Evolutionary conservation across 2,113 vertebrate species (phyloP), one percentile per base, ranked within the genome.

Genomic region (Upupa epops): DNA sequence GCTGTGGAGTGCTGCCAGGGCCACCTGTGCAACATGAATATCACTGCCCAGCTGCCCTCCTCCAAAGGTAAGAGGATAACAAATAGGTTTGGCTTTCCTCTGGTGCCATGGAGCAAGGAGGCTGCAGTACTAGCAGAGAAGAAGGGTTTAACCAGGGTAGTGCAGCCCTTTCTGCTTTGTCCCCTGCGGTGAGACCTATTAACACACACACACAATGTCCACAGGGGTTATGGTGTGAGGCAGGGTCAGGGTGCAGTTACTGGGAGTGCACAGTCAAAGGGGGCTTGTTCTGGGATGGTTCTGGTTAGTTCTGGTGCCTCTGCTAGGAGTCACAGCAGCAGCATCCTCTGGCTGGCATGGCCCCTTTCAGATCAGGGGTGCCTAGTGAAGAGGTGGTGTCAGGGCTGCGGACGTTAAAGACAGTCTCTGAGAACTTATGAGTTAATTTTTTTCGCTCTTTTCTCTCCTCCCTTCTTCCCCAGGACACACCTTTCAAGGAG

Each of bases 1-100:
- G 98, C 98, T 5, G 99, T 99, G 25, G 98, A 99, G 91, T 99
- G 99, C 97, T 99, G 99, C 97, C 98, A 99, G 16, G 98, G 99
- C 1, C 97, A 99, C 95, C 97, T 99, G 96, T 99, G 99, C 88
- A 99, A 99, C 97, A 96, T 98, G 96, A 99, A 99, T 96, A 98
- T 98, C 97, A 99, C 98, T 0, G 99, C 98, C 3, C 97, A 98
- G 94, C 96, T 99, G 85, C 99, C 98, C 13, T 97, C 98, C 9
- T 96, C 98, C 16, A 98, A 98, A 98, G 98, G 99, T 99, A 76
- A 97, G 96, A 22, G 49, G 17, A 4, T 5, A 0, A 0, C 5
- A 4, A 17, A 0, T 1, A 48, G 10, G 4, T 0, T 5, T 2
- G 4, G 8, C 61, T n/a, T 18, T 21, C 12, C 0, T 11, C 45